Evolutionary conservation across 1,140 invertebrate genomes (phyloP), one percentile per base, ranked within the genome.

Genomic region (Liolophura sinensis): DNA sequence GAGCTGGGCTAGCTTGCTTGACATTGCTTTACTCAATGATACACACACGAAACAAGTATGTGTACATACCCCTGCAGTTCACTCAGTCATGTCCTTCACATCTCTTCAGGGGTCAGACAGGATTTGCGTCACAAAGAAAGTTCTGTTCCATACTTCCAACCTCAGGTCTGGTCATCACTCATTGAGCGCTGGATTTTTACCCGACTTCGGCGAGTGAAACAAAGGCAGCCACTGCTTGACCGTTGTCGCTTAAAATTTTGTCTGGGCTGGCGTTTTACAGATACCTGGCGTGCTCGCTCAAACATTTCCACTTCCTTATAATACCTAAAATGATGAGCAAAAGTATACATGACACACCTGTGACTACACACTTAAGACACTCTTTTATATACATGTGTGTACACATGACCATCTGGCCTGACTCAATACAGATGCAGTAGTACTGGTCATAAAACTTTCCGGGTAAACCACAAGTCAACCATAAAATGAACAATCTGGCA

Each of bases 171-270:
- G 9, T 40, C 31, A 40, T 40, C 31, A 40, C 31, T 40, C 31
- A 40, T 40, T 40, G 31, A 40, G 31, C 31, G 31, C 9, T 40
- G 31, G 9, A 40, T 40, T 40, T 40, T 40, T 40, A 40, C 31
- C 9, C 31, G 51, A 54, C 51, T 24, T 54, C 51, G 18, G 18
- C 18, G 51, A 54, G 51, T 24, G 24, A 54, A 54, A 54, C 51
- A 54, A 54, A 54, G 51, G 24, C 51, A 54, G 18, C 51, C 51
- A 54, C n/a, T 20, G 18, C 24, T 24, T 54, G 51, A 54, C n/a
- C 51, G 18, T 7, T 24, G 18, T 54, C 51, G 18, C 51, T 54
- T n/a, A 54, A 24, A 20, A 12, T 54, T 54, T 12, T 54, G 18
- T 12, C 18, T 20, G 24, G 18, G 51, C 18, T 54, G 24, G n/a